phyloP scores from a whole-genome alignment of 2,888 invertebrate species.

The Dryadula phaetusa region DNA sequence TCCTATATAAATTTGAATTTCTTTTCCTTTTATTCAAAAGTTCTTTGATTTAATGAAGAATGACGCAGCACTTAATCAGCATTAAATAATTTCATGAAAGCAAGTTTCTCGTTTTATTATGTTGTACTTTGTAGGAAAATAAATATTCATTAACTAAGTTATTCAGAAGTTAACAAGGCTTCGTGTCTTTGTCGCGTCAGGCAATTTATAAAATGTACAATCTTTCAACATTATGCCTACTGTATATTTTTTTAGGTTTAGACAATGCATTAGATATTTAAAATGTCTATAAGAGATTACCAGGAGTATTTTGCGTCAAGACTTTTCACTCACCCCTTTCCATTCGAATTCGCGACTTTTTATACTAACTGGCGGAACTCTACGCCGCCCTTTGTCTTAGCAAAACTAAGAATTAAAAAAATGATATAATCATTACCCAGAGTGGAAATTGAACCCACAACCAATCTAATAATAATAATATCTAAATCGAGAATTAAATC shows the following conservation, averaged over 20 bases:
- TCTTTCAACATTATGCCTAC: background rate
- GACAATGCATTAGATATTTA: background rate
- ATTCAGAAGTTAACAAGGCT: conserved; percentile 24
- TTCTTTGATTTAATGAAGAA: conserved; percentile 1
- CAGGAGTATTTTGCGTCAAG: no score
- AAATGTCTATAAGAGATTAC: no score
- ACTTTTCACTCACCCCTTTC: no score
- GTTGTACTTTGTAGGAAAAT: conserved; percentile 9
- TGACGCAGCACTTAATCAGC: conserved; percentile 21
- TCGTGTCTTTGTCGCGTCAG: conserved; percentile 24
- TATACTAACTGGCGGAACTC: no score
- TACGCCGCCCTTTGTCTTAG: no score
- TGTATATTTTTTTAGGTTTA: conserved; percentile 10
- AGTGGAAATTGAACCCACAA: no score
- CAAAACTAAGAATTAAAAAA: no score
- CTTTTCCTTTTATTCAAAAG: conserved; percentile 1
- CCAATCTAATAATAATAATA: no score
- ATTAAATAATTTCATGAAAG: conserved; percentile 4
- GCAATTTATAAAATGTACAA: conserved; percentile 24
- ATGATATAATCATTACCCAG: no score
- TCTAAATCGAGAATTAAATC: no score
- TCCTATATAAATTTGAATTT: no score
- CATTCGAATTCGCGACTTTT: no score
- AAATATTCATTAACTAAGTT: conserved; percentile 17
- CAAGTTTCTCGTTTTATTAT: conserved; percentile 12